Base-by-base conservation (phyloP, 2,888 invertebrate species). In the Phortica magna region DNA sequence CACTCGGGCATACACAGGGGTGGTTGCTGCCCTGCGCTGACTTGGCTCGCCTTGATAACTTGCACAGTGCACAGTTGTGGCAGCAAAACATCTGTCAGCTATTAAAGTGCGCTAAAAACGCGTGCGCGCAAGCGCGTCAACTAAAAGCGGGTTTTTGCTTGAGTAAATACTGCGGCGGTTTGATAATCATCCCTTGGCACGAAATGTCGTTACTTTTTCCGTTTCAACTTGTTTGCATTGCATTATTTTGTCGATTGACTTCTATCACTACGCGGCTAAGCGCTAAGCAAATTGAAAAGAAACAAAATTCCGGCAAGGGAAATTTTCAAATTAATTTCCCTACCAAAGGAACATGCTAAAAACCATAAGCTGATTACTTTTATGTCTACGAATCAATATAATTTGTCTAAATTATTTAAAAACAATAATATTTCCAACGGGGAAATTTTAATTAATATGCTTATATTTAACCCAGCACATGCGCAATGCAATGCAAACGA, bases 61-160 rank as follows among this genome's bases (percentile, higher is more conserved):
- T 9, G 9, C 10, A 9, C 48, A 48, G 48, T 48, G 48, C 48
- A 55, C n/a, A 17, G n/a, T 19, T 5, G 61, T 22, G 61, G 3
- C 22, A 48, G 41, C 39, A 42, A 71, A 71, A 71, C 90, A 90
- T 90, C 90, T 90, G 90, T 90, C 90, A 83, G 83, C 90, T 90
- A 90, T 90, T 84, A 84, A 83, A 75, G 67, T 78, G 79, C 79
- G 80, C 81, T 81, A 75, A 81, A 81, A 81, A 72, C 84, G 89
- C 88, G 86, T 83, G 86, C 83, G 85, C 79, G 55, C 65, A 53
- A 53, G 70, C 70, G 70, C 70, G 31, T 64, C 67, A 75, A 75
- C 43, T 74, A 53, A 73, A 48, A 64, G 73, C 71, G 73, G 73
- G 72, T 43, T 39, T 71, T 67, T 70, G 71, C 74, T 77, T 61